Percentiles rank a stretch among this genome's conserved stretches.
These are phyloP conservation scores for Vombatus ursinus DNA, from an alignment of 2,113 vertebrate genomes.

Conservation along the genomic window DNA sequence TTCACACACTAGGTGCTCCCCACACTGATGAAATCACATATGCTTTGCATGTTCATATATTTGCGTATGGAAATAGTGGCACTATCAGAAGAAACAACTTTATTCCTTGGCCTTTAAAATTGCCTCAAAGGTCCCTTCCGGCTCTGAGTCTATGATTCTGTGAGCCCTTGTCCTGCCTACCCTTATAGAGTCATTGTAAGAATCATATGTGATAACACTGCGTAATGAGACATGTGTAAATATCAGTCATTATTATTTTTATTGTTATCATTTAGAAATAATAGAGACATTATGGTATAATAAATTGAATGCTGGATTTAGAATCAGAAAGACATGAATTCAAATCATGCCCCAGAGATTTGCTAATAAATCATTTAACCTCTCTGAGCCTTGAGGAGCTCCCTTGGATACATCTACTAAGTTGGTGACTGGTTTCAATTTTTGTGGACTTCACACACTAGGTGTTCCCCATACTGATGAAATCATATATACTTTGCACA, in stretches of 20 bases:
- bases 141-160: neutral
- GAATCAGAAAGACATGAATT: neutral
- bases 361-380: neutral
- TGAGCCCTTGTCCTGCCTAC: neutral
- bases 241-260: neutral
- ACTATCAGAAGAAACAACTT: neutral
- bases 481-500: neutral
- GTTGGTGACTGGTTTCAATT: neutral
- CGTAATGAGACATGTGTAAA: neutral
- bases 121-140: neutral
- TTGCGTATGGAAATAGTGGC: neutral
- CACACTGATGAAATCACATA: neutral
- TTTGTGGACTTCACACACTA: neutral
- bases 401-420: neutral
- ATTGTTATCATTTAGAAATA: neutral
- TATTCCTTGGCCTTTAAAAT: neutral
- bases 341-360: neutral
- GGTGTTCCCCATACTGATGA: neutral
- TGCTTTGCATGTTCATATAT: neutral
- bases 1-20: neutral
- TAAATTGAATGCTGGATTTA: neutral
- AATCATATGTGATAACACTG: neutral
- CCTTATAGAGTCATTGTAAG: neutral
- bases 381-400: neutral
- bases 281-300: neutral